Evolutionary conservation across 2,113 vertebrate genomes (phyloP).

Genomic region (Murina feae): DNA sequence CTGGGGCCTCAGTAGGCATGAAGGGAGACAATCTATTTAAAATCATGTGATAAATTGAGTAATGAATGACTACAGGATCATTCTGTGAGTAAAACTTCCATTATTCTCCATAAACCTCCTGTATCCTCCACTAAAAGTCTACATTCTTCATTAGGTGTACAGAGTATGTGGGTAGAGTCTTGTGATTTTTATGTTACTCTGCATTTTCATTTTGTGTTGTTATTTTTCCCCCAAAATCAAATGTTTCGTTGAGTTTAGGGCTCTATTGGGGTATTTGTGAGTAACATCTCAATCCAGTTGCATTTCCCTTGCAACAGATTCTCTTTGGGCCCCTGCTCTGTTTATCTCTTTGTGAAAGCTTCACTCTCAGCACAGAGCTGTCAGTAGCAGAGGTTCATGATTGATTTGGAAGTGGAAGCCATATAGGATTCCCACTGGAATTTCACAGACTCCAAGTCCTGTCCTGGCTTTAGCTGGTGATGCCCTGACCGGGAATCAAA

Average conservation of each 20-base stretch:
- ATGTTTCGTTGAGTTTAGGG: not conserved
- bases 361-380: not conserved
- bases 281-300: not conserved
- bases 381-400: not conserved
- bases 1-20: not conserved
- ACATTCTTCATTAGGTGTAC: not conserved
- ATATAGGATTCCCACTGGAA: not conserved
- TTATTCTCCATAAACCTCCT: not conserved
- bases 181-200: not conserved
- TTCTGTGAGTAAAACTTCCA: not conserved
- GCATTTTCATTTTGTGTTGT: not conserved
- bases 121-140: not conserved
- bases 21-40: not conserved
- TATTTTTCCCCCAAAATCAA: not conserved
- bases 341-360: not conserved
- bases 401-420: not conserved
- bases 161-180: not conserved
- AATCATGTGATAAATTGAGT: not conserved
- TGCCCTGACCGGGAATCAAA: not conserved
- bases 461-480: not conserved
- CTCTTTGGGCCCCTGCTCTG: not conserved
- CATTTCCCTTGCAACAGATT: not conserved
- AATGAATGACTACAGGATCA: fast-evolving
- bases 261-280: not conserved
- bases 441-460: not conserved